These are phyloP conservation scores for Pristionchus exspectatus DNA, from an alignment of 2,888 invertebrate genomes.

Conservation along the genomic window DNA sequence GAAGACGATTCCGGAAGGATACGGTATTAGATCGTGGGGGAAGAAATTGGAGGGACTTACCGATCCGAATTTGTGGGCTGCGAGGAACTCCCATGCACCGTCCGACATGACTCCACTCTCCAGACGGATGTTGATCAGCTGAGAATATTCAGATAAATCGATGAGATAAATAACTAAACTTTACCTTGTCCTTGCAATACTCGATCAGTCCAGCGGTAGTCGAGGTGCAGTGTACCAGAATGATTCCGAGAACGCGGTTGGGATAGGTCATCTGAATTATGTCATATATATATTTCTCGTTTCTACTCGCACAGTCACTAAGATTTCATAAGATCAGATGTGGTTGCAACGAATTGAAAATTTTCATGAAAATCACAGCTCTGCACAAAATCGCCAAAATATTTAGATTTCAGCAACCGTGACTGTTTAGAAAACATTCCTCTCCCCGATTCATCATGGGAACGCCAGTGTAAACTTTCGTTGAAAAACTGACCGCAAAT, in stretches of 20 bases:
- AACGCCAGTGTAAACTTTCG: not conserved
- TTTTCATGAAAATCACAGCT: too few species aligned
- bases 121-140: conserved; percentile 90
- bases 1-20: conserved; percentile 7
- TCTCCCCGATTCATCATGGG: not conserved
- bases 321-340: too few species aligned
- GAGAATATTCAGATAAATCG: conserved; percentile 59
- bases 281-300: not conserved
- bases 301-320: too few species aligned
- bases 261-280: conserved; percentile 85
- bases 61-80: conserved; percentile 93
- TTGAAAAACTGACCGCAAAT: conserved; percentile 83
- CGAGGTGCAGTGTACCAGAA: conserved; percentile 91
- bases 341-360: too few species aligned
- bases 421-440: too few species aligned
- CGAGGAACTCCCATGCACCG: conserved; percentile 90
- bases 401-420: not conserved
- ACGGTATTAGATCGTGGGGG: not conserved
- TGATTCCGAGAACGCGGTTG: conserved; percentile 87
- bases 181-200: conserved; percentile 88
- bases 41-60: conserved; percentile 83
- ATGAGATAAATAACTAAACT: not conserved
- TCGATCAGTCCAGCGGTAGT: conserved; percentile 91
- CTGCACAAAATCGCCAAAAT: not conserved
- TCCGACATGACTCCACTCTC: conserved; percentile 88